Evolutionary conservation across 2,113 vertebrate genomes (phyloP).

Genomic region (Gymnocephalus cernua): DNA sequence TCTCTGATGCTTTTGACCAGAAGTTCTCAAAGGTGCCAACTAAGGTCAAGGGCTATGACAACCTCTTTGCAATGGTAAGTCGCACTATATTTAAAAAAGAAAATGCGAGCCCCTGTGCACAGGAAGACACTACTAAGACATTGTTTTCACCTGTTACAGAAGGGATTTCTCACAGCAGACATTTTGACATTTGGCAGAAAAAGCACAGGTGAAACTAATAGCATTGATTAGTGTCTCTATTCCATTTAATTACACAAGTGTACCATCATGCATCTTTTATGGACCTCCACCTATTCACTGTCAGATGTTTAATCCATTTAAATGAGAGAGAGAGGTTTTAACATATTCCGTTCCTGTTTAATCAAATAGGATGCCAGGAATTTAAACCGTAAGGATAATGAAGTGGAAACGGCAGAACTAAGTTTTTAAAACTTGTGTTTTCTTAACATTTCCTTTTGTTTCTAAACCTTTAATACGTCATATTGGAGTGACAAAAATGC

Average conservation of each 20-base stretch:
- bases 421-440: no score
- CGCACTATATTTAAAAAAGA: not conserved
- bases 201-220: not conserved
- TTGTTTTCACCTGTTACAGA: not conserved
- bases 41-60: constrained; percentile 96
- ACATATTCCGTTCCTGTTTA: not conserved
- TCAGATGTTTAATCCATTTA: not conserved
- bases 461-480: not conserved
- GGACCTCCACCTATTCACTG: not conserved
- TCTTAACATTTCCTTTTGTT: no score
- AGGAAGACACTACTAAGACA: no score
- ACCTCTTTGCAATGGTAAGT: constrained; percentile 97
- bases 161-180: not conserved
- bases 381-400: not conserved
- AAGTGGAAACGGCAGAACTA: not conserved
- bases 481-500: not conserved
- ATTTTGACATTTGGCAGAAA: not conserved
- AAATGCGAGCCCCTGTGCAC: not conserved
- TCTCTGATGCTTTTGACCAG: constrained; percentile 97
- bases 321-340: not conserved
- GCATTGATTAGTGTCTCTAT: not conserved
- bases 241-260: not conserved
- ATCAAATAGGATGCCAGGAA: not conserved
- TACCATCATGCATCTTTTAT: not conserved
- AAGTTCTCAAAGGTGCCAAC: constrained; percentile 98